Conservation (phyloP, 2,797 vertebrate species). For the Rachycentron canadum region DNA sequence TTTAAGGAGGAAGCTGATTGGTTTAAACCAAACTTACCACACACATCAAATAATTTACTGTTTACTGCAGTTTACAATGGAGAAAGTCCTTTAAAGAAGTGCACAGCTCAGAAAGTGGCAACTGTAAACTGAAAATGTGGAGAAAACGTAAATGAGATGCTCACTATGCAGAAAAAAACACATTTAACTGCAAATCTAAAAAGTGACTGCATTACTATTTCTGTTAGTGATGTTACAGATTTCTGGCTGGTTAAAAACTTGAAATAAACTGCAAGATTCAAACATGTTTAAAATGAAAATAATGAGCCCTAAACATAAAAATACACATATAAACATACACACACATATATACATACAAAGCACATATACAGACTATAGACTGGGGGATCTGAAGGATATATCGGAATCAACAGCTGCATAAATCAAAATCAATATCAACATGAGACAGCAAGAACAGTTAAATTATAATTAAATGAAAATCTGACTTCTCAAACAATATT, state of each 20-base stretch:
- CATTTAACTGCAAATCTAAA: not conserved
- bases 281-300: slow-evolving; percentile 43
- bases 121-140: not conserved
- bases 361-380: slow-evolving; percentile 58
- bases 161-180: not conserved
- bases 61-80: not conserved
- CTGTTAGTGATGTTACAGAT: not conserved
- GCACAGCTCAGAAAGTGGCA: not conserved
- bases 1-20: not conserved
- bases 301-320: slow-evolving; percentile 61
- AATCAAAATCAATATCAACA: slow-evolving; percentile 53
- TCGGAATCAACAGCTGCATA: slow-evolving; percentile 51
- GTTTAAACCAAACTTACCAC: not conserved
- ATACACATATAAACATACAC: slow-evolving; percentile 36
- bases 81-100: not conserved
- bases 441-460: slow-evolving; percentile 36
- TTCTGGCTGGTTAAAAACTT: not conserved
- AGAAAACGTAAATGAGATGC: not conserved
- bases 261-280: not conserved
- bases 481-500: slow-evolving; percentile 21
- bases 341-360: slow-evolving; percentile 47
- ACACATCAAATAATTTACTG: not conserved
- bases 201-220: not conserved
- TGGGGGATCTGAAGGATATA: slow-evolving; percentile 61
- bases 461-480: slow-evolving; percentile 13